phyloP scores from a whole-genome alignment of 2,888 invertebrate genomes.

The Mesochorus sp. region DNA sequence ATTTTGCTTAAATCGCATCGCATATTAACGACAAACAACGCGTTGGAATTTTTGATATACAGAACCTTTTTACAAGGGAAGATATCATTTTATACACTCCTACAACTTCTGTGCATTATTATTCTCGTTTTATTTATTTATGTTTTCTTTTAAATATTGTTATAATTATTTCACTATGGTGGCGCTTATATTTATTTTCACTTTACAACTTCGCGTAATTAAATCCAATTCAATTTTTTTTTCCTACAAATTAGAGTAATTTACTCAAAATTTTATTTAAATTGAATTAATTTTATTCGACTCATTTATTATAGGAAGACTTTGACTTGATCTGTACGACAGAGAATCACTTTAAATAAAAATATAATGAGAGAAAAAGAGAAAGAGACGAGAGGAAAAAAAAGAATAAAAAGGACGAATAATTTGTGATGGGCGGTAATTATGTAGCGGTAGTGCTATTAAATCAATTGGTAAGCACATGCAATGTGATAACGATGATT shows the following conservation, averaged over 20 bases:
- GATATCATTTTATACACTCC: constrained; percentile 31
- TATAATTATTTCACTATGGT: constrained; percentile 10
- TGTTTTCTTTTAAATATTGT: background rate
- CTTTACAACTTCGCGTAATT: too few relatives aligned
- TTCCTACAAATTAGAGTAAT: too few relatives aligned
- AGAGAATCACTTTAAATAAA: background rate
- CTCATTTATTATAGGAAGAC: too few relatives aligned
- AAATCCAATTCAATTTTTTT: too few relatives aligned
- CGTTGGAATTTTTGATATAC: constrained; percentile 50
- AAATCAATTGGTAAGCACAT: constrained; percentile 42
- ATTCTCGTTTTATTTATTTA: background rate
- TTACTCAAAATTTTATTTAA: too few relatives aligned
- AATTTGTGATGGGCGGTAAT: background rate
- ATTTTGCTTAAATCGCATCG: constrained; percentile 6
- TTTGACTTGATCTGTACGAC: too few relatives aligned
- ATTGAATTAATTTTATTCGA: too few relatives aligned
- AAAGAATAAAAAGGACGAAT: background rate
- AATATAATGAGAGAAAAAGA: background rate
- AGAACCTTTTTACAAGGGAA: background rate
- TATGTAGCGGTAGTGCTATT: constrained; percentile 38
- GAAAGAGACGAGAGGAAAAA: background rate
- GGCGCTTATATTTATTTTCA: background rate
- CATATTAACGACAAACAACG: constrained; percentile 35
- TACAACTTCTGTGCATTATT: constrained; percentile 7
- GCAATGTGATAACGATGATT: constrained; percentile 21